Evolutionary conservation across 2,888 invertebrate species (phyloP), one percentile per base, ranked within the genome.

Genomic region (Acanthococcus lagerstroemiae): DNA sequence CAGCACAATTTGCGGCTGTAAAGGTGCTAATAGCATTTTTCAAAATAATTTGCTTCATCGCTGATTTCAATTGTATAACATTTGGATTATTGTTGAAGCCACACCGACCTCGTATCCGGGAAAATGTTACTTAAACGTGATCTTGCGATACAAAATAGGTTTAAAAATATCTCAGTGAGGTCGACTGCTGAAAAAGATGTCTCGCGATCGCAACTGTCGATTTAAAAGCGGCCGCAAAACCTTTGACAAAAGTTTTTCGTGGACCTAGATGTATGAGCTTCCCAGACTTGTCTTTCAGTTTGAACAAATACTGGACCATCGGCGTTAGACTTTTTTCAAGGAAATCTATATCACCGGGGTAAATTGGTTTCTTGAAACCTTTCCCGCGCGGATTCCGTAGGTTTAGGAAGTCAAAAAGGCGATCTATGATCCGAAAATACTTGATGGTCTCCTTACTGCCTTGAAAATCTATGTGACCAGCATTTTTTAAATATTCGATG

Each of bases 51-150:
- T 68, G 69, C 56, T 70, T 70, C 2, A 69, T 70, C 17, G 69
- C 63, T 24, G 48, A 37, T 27, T 48, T 67, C 48, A 71, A 71
- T 45, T 70, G 68, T 3, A 24, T 37, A 3, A 55, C 52, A 57
- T 68, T 70, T 2, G 70, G 70, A 55, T 71, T 72, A 30, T 71
- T 70, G 55, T 69, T 71, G 19, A 67, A 57, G 5, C 70, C 70
- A 44, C 50, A 63, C 54, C 67, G 69, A 22, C 63, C 61, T 52
- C 70, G 25, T 1, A 71, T 60, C 12, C 58, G 57, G 24, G 67
- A 68, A 67, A 71, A 70, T 50, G 69, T 68, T 7, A 69, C 37
- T 66, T 71, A 69, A 7, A 71, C 26, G 50, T 70, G 69, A 56
- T 70, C 69, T 30, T 70, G 71, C 1, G 68, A 68, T 7, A 70